These are phyloP conservation scores for Eunapius fragilis DNA, from an alignment of 37 sponge, comb jelly and placozoan genomes.

Conservation along the genomic window DNA sequence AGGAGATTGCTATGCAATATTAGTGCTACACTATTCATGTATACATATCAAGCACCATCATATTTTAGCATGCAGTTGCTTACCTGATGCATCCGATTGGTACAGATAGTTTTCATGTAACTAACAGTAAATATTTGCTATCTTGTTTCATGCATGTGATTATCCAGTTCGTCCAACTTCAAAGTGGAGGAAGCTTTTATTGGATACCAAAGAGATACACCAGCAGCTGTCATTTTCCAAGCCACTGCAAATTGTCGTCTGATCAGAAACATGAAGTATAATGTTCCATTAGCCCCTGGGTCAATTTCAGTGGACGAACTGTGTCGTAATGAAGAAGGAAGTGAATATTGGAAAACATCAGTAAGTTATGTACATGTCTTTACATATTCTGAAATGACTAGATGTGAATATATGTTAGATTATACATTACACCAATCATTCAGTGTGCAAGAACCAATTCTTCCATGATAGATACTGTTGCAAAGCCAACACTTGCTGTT, in stretches of 20 bases:
- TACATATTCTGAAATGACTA: too few relatives aligned
- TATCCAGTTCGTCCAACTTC: constrained; percentile 9
- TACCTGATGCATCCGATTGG: too few relatives aligned
- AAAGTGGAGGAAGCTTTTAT: constrained; percentile 76
- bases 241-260: constrained; percentile 15
- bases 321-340: neutral
- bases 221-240: constrained; percentile 77
- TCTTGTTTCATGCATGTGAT: constrained; percentile 17
- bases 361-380: too few relatives aligned
- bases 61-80: too few relatives aligned
- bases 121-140: constrained; percentile 21
- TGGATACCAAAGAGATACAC: constrained; percentile 76
- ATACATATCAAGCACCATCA: too few relatives aligned
- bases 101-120: neutral
- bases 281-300: neutral
- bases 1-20: too few relatives aligned
- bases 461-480: constrained; percentile 29
- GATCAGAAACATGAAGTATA: neutral
- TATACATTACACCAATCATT: neutral
- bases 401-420: too few relatives aligned
- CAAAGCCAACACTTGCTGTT: constrained; percentile 50
- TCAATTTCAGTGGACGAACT: neutral
- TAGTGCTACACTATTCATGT: too few relatives aligned
- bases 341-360: constrained; percentile 13
- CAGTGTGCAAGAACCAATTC: too few relatives aligned